phyloP scores from a whole-genome alignment of 2,888 invertebrate genomes.

The Cecidostiba fungosa region DNA sequence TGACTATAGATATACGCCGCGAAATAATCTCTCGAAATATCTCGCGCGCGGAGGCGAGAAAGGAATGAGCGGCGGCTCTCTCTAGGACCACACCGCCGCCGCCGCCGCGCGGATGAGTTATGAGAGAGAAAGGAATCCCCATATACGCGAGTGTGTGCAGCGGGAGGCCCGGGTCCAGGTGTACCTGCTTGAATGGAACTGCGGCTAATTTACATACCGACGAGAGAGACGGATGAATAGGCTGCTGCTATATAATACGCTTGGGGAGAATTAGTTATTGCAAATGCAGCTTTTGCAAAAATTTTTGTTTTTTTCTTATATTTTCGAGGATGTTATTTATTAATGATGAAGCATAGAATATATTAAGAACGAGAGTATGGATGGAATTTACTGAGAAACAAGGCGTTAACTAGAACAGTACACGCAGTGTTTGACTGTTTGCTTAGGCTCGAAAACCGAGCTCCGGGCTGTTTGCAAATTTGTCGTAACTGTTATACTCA shows the following conservation, averaged over 20 bases:
- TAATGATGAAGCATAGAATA: too few relatives aligned
- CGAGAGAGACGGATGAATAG: constrained; percentile 10
- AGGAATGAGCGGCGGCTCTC: constrained; percentile 28
- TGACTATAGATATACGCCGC: not conserved
- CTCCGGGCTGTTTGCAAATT: not conserved
- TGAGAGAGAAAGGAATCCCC: constrained; percentile 66
- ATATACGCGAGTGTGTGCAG: constrained; percentile 66
- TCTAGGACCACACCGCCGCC: constrained; percentile 61
- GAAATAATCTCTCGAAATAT: constrained; percentile 50
- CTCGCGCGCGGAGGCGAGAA: constrained; percentile 52
- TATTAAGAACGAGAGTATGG: too few relatives aligned
- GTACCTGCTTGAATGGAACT: constrained; percentile 73
- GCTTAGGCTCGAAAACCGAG: not conserved
- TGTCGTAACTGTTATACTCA: not conserved
- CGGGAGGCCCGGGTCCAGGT: constrained; percentile 73
- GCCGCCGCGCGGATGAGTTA: constrained; percentile 63
- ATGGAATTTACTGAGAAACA: not conserved
- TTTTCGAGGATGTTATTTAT: not conserved
- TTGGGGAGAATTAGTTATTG: not conserved
- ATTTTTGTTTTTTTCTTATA: not conserved
- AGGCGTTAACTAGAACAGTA: not conserved
- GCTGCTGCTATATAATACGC: not conserved
- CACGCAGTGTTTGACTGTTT: not conserved
- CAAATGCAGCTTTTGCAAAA: not conserved
- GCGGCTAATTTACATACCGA: constrained; percentile 75